Conservation (phyloP, 2,797 vertebrate genomes). For the Amphiprion clarkii region DNA sequence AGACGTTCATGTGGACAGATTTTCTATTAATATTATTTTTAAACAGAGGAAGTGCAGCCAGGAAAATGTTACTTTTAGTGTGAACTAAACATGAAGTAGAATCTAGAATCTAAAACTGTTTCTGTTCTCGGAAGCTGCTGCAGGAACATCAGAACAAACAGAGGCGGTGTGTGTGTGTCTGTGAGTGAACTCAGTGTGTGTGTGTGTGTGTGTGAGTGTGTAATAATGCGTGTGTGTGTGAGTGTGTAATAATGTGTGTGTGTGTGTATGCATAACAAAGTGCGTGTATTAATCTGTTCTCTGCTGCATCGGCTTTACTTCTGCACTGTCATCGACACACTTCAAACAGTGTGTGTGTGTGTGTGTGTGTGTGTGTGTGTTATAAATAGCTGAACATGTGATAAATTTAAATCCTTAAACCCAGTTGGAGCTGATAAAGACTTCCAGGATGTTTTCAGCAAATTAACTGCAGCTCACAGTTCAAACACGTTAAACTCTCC, state of each 20-base stretch:
- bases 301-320: conserved; percentile 5
- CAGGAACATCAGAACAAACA: too few relatives aligned
- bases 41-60: too few relatives aligned
- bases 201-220: too few relatives aligned
- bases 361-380: conserved; percentile 30
- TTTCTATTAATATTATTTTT: too few relatives aligned
- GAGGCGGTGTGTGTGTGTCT: background rate
- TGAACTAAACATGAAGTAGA: too few relatives aligned
- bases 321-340: conserved; percentile 19
- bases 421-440: conserved; percentile 4
- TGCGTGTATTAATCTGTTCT: background rate
- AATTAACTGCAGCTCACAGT: conserved; percentile 21
- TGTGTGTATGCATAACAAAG: background rate
- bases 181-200: background rate
- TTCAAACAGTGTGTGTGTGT: conserved; percentile 37
- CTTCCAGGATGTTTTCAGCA: conserved; percentile 37
- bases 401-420: conserved; percentile 45
- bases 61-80: too few relatives aligned
- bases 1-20: too few relatives aligned
- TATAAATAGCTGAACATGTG: conserved; percentile 40
- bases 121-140: too few relatives aligned
- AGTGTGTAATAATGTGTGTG: background rate
- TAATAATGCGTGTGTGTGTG: background rate
- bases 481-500: too few relatives aligned
- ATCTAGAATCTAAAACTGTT: too few relatives aligned